Base-by-base conservation (phyloP, 2,113 vertebrate species). In the Pardalotus punctatus region DNA sequence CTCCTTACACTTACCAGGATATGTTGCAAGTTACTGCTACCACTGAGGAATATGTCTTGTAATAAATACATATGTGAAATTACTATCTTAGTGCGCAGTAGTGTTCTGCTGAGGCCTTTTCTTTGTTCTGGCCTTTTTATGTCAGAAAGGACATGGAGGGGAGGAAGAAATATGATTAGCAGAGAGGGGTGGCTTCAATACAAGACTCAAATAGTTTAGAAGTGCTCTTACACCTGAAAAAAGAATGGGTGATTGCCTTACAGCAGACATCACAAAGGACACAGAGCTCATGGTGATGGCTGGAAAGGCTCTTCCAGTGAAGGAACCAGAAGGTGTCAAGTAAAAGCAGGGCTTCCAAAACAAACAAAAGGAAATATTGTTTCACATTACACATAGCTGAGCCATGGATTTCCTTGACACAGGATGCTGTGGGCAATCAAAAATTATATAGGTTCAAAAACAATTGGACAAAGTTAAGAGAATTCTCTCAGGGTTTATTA, bases 131-230 rank as follows among this genome's bases (percentile, higher is more conserved):
- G 5, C 7, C 12, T 60, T 56, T 81, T 61, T 70, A 40, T 51
- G 21, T 56, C n/a, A 72, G 64, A 83, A 92, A 54, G 86, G 14
- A 60, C 8, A 50, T 2, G 22, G 29, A 50, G 12, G 6, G 10
- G 12, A 42, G 40, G 15, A 64, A 45, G 10, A 71, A 13, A 53
- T 43, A 33, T 22, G 22, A 61, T 45, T 33, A 54, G 15, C 1
- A 2, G 9, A 10, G 20, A 0, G 0, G 14, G 51, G 6, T 28
- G 33, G 14, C 35, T 93, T 76, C 22, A 69, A 33, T 4, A 3
- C 12, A 29, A 69, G n/a, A 43, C 14, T 29, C 36, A 61, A 11
- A 56, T 10, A 42, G 19, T 50, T 6, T 36, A 17, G 33, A 40
- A 84, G 12, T 10, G 38, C 24, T 73, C 31, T 38, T 35, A 22